Base-by-base conservation (phyloP, 2,888 invertebrate species). In the Acleris laterana region DNA sequence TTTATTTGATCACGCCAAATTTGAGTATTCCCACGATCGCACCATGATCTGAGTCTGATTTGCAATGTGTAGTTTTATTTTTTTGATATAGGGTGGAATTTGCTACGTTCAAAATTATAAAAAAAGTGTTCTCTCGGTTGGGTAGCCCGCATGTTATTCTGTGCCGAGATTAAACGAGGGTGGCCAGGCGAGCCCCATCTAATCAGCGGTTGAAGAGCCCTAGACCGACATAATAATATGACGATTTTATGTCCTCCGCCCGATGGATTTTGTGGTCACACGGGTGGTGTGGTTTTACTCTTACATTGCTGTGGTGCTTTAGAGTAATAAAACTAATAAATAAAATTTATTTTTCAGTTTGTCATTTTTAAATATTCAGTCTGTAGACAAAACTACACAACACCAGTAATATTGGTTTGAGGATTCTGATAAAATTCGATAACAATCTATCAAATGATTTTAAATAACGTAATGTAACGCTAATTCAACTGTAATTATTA, bases 111-210 rank as follows among this genome's bases (percentile, higher is more conserved):
- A 20, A 20, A 20, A 20, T 19, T 51, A 58, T 62, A 73, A 85
- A 84, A 80, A 76, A 74, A 72, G 77, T 81, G 79, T 73, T 74
- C 79, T 52, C 55, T 65, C 58, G 77, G 72, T 73, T 72, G 80
- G 73, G 73, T 77, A 71, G 77, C 92, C 92, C 91, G 92, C 91
- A 92, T 92, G 76, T 77, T 81, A 82, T 81, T 84, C 85, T 78
- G 75, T 74, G 77, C 77, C 68, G 78, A 81, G 83, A 85, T 87
- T 84, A 83, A 79, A 75, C 75, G 74, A 76, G 76, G 87, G 87
- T 19, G 84, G 17, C 46, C 46, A 82, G 80, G 73, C 71, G 72
- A 75, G 77, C 84, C 87, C 88, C 77, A 71, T 77, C 72, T 79
- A 78, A 83, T 79, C 75, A 80, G 71, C 69, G 73, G 71, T 72